These are phyloP conservation scores for Euglossa dilemma DNA, from an alignment of 1,140 invertebrate genomes.

Conservation along the genomic window DNA sequence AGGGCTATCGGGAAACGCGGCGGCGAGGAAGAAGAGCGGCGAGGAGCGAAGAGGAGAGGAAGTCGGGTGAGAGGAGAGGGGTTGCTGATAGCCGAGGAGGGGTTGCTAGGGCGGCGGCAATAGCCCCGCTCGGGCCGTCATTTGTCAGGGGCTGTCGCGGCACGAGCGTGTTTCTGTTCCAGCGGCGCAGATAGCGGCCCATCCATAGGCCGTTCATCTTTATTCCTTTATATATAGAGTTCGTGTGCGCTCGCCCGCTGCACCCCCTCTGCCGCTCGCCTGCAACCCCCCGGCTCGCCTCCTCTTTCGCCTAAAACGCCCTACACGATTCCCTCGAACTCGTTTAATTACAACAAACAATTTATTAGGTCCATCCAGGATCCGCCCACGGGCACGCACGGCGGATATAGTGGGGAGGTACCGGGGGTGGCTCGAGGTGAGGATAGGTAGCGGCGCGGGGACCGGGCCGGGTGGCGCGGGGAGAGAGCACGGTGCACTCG, in stretches of 20 bases:
- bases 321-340: conserved; percentile 80
- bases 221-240: conserved; percentile 79
- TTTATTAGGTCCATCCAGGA: conserved; percentile 81
- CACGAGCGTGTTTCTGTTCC: conserved; percentile 82
- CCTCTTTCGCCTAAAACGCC: conserved; percentile 62
- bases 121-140: conserved; percentile 79
- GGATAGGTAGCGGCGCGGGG: conserved; percentile 31
- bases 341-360: conserved; percentile 83
- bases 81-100: conserved; percentile 51
- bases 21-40: no score
- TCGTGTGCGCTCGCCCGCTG: conserved; percentile 23
- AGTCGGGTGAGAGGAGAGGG: background rate
- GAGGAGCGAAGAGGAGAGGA: no score
- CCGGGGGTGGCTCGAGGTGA: conserved; percentile 8
- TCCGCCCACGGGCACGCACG: conserved; percentile 76
- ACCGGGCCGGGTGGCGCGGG: conserved; percentile 52
- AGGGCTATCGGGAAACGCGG: conserved; percentile 32
- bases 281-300: conserved; percentile 25
- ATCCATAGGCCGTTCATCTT: conserved; percentile 82
- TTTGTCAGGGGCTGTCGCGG: conserved; percentile 82
- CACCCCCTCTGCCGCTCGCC: background rate
- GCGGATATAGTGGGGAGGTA: conserved; percentile 34
- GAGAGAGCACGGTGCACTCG: conserved; percentile 45
- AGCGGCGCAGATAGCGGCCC: conserved; percentile 81
- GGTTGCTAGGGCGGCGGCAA: conserved; percentile 68